Percentiles rank a stretch among this genome's conserved stretches.
These are phyloP conservation scores for Drosophila repleta DNA, from an alignment of 1,140 invertebrate species.

Conservation along the genomic window DNA sequence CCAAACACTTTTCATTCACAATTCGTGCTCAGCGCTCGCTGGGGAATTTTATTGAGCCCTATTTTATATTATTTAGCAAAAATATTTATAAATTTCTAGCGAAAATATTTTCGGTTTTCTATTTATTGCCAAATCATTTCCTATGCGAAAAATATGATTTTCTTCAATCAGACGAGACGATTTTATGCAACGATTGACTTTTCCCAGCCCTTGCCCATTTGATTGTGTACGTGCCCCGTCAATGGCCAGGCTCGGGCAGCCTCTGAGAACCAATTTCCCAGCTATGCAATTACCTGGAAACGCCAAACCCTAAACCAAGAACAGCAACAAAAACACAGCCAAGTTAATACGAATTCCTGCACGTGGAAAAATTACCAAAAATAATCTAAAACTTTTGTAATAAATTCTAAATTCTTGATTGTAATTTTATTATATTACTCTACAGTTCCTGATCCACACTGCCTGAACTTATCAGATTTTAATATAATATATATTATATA, in stretches of 20 bases:
- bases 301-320: slow-evolving; percentile 20
- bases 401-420: too few species aligned
- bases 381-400: background rate
- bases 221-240: slow-evolving; percentile 37
- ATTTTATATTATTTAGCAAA: slow-evolving; percentile 22
- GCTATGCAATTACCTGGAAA: slow-evolving; percentile 34
- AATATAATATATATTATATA: too few species aligned
- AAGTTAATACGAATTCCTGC: slow-evolving; percentile 8
- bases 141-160: slow-evolving; percentile 41
- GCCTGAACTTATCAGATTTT: too few species aligned
- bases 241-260: slow-evolving; percentile 8
- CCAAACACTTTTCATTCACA: slow-evolving; percentile 55
- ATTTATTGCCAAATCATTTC: slow-evolving; percentile 65
- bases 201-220: slow-evolving; percentile 18
- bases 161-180: slow-evolving; percentile 1
- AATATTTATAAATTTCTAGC: slow-evolving; percentile 72
- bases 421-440: too few species aligned
- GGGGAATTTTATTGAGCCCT: slow-evolving; percentile 45
- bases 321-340: background rate
- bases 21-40: slow-evolving; percentile 26
- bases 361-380: background rate
- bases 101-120: slow-evolving; percentile 65
- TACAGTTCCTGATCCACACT: too few species aligned
- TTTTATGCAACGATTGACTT: slow-evolving; percentile 58
- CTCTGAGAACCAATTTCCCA: slow-evolving; percentile 19